phyloP scores from a whole-genome alignment of 2,888 invertebrate genomes.

The Endotricha flammealis region DNA sequence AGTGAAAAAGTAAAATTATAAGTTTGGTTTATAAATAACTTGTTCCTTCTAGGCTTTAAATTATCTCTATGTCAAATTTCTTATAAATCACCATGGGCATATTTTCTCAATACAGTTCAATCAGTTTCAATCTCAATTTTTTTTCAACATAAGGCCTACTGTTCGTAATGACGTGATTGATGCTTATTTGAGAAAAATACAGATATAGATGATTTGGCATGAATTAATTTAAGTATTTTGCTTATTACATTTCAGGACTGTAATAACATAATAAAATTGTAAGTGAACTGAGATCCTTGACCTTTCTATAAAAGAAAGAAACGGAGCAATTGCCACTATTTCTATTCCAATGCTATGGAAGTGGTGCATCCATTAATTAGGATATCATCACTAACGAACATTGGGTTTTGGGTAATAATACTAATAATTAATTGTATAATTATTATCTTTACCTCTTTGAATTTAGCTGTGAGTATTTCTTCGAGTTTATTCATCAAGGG shows the following conservation, averaged over 20 bases:
- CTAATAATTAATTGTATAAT: neutral
- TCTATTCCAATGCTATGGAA: conserved; percentile 74
- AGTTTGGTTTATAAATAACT: too few relatives aligned
- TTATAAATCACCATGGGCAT: too few relatives aligned
- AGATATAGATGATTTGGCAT: too few relatives aligned
- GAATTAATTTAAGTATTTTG: neutral
- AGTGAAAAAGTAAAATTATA: conserved; percentile 16
- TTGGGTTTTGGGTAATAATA: conserved; percentile 34
- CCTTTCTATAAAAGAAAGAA: conserved; percentile 47
- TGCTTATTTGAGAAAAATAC: too few relatives aligned
- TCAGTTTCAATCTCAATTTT: too few relatives aligned
- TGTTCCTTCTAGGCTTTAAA: too few relatives aligned
- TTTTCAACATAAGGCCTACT: too few relatives aligned
- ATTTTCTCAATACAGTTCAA: too few relatives aligned
- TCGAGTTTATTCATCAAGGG: conserved; percentile 95
- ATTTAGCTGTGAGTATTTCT: conserved; percentile 92
- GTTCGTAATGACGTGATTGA: too few relatives aligned
- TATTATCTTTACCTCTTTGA: conserved; percentile 84
- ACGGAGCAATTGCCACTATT: conserved; percentile 67
- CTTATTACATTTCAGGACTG: neutral
- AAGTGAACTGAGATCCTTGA: conserved; percentile 68
- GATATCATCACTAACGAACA: conserved; percentile 71
- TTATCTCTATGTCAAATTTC: too few relatives aligned
- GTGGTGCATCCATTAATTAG: conserved; percentile 42
- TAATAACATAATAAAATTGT: conserved; percentile 38